phyloP scores from a whole-genome alignment of 1,140 invertebrate genomes.

The Belonocnema kinseyi region DNA sequence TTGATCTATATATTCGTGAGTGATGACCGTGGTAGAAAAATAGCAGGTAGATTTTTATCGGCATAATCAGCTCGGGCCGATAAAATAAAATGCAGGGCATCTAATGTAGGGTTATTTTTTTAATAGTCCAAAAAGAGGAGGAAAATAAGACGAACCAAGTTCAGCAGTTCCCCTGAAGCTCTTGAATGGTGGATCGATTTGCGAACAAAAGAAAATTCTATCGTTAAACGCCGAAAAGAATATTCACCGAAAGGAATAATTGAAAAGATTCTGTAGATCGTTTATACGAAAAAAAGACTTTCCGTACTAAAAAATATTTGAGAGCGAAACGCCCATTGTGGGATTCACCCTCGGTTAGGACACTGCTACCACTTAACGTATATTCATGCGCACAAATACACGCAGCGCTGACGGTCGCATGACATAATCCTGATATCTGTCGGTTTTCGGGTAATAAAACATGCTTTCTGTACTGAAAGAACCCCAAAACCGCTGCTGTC shows the following conservation, averaged over 20 bases:
- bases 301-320: neutral
- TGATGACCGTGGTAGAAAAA: constrained; percentile 25
- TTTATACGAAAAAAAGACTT: constrained; percentile 27
- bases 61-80: constrained; percentile 53
- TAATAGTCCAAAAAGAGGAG: constrained; percentile 50
- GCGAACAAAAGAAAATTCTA: constrained; percentile 46
- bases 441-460: constrained; percentile 77
- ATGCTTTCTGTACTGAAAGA: constrained; percentile 65
- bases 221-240: constrained; percentile 38
- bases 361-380: constrained; percentile 39
- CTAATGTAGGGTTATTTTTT: constrained; percentile 58
- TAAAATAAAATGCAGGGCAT: constrained; percentile 52
- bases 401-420: constrained; percentile 39
- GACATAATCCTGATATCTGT: constrained; percentile 76
- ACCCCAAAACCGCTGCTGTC: constrained; percentile 63
- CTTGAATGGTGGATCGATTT: constrained; percentile 23
- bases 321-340: constrained; percentile 27
- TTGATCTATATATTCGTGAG: constrained; percentile 8
- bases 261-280: constrained; percentile 29
- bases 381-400: neutral
- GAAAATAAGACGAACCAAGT: constrained; percentile 30
- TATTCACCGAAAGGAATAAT: neutral
- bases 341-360: constrained; percentile 45
- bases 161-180: constrained; percentile 19
- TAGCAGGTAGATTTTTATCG: constrained; percentile 56